Evolutionary conservation across 2,888 invertebrate genomes (phyloP), one percentile per base, ranked within the genome.

Genomic region (Amblyjoppa fuscipennis): DNA sequence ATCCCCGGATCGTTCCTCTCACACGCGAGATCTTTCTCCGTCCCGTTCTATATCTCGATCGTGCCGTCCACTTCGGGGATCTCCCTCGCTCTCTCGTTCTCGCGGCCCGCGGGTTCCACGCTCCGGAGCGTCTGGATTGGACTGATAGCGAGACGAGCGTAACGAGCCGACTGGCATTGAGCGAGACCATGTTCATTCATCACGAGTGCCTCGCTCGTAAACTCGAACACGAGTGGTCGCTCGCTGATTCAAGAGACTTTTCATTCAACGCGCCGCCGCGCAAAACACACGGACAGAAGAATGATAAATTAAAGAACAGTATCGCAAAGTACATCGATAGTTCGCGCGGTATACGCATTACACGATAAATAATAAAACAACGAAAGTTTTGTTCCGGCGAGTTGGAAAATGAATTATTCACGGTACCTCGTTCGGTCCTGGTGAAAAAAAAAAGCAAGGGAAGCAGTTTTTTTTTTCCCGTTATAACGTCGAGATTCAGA

Each of bases 131-230:
- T 84, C 87, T 79, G 87, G 85, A 87, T 87, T 84, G 78, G 80
- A 85, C 85, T 87, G 87, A 88, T 88, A 88, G 85, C 84, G 87
- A 85, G 83, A 87, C 85, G 87, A 87, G 85, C 83, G 87, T 84
- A 88, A 87, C 84, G 84, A 87, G 87, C 69, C 84, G 84, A 85
- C 83, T 87, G 81, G 85, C 85, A 85, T 85, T 85, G 85, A 85
- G 83, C 80, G 77, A 85, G 83, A 69, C 77, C 73, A 51, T 83
- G 85, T 83, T 85, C 85, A 85, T 85, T 85, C 83, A 85, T 85
- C 85, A 85, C 85, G 85, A 83, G 78, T 79, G 82, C 76, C 51
- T 79, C 70, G 75, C 79, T 85, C 83, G 85, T 85, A 85, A 83
- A 80, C 85, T 80, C 83, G 80, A 85, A 83, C 83, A 80, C 85